Base-by-base conservation (phyloP, 2,888 invertebrate genomes). In the Eupithecia insigniata region DNA sequence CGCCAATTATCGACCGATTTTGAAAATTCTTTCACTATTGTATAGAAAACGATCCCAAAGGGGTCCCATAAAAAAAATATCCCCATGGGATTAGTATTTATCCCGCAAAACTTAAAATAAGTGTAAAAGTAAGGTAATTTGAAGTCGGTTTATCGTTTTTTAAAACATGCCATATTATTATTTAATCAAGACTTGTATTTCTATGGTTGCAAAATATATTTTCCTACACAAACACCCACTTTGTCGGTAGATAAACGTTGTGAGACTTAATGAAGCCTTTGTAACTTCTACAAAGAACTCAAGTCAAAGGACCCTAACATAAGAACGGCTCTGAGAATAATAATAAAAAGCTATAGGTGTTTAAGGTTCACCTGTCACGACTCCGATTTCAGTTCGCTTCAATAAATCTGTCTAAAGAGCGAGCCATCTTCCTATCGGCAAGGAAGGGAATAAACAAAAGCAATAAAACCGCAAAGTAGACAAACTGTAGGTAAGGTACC, bases 401-500 rank as follows among this genome's bases (percentile, higher is more conserved):
- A 64, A 64, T 64, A 64, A 64, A 64, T 64, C 64, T 64, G 36
- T 64, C 64, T 64, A 64, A 64, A 36, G 34, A 64, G 64, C 64
- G 36, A 60, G 28, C 28, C 28, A 39, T 51, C 64, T 64, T 55
- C 36, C 28, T 26, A 55, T 65, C 55, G 30, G 67, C 61, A 60
- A 66, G 30, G n/a, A 58, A 64, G 26, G 32, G 28, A 34, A 64
- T 34, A 43, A 70, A 70, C 62, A 71, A 74, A 65, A 65, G 64
- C 64, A 69, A 65, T 69, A 71, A 74, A 71, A 70, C 60, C 43
- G 62, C 58, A 58, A 69, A 74, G 65, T 55, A 69, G 61, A 69
- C 36, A 69, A 69, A 71, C 36, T 66, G 71, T 69, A 66, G 55
- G 55, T 55, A 12, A 62, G 55, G 55, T 55, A 55, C 55, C 14